phyloP scores from a whole-genome alignment of 1,140 invertebrate genomes.

The Cyrtorhinus lividipennis region DNA sequence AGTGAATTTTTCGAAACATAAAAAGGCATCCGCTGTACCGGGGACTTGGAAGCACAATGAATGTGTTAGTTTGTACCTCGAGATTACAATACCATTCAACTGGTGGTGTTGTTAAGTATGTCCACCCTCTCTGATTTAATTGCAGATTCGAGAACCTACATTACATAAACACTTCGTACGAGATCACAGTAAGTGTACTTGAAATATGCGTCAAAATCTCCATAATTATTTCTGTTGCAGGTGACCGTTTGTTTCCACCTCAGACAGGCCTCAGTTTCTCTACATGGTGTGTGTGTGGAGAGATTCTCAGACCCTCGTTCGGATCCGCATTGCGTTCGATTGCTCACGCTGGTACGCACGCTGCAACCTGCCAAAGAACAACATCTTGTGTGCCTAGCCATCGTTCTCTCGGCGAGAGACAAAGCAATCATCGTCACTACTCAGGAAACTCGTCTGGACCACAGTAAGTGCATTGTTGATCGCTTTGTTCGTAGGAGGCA shows the following conservation, averaged over 20 bases:
- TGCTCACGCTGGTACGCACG: slow-evolving; percentile 78
- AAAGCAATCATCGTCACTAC: slow-evolving; percentile 88
- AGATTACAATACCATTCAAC: no score
- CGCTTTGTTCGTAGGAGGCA: no score
- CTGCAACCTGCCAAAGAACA: slow-evolving; percentile 56
- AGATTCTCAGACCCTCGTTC: slow-evolving; percentile 81
- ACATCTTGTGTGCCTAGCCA: slow-evolving; percentile 73
- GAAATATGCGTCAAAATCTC: neutral
- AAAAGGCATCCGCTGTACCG: no score
- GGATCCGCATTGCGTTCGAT: slow-evolving; percentile 83
- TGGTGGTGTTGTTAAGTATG: neutral
- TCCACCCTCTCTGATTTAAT: no score
- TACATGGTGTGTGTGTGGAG: slow-evolving; percentile 93
- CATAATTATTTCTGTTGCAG: slow-evolving; percentile 31
- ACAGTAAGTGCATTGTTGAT: slow-evolving; percentile 51
- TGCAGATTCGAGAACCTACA: no score
- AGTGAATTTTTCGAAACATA: no score
- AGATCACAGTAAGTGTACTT: no score
- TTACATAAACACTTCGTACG: no score
- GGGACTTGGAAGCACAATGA: no score
- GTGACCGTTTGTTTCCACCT: slow-evolving; percentile 86
- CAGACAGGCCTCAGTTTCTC: slow-evolving; percentile 88
- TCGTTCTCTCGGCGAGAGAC: slow-evolving; percentile 76
- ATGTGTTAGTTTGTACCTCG: no score
- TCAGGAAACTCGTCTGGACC: slow-evolving; percentile 76